Conservation (phyloP, 2,113 vertebrate species). For the Serinus canaria region DNA sequence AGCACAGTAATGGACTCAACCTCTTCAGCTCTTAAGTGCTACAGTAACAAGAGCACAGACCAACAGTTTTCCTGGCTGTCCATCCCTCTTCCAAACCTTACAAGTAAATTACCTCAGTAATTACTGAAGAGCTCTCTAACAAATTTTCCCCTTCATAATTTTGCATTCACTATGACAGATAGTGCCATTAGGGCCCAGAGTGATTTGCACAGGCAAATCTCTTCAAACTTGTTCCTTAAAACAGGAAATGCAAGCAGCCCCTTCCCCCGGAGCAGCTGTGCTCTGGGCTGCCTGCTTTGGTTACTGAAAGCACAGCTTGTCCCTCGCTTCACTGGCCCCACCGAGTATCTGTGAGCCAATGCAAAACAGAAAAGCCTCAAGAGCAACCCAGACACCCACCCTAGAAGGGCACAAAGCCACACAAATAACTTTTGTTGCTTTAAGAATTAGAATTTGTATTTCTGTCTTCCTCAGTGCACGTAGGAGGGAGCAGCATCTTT, state of each 20-base stretch:
- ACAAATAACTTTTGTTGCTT: neutral
- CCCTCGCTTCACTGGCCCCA: neutral
- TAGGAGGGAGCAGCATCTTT: neutral
- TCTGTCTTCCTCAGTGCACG: rapidly evolving
- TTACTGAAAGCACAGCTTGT: neutral
- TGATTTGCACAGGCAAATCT: neutral
- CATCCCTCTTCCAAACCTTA: neutral
- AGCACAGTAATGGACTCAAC: neutral
- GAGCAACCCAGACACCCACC: neutral
- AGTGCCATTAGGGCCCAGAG: neutral
- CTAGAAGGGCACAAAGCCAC: neutral
- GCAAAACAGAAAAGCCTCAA: neutral
- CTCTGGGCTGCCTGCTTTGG: neutral
- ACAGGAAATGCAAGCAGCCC: constrained; percentile 7
- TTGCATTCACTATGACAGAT: neutral
- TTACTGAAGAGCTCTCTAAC: neutral
- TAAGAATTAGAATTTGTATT: neutral
- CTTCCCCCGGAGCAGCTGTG: neutral
- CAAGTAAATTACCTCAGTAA: neutral
- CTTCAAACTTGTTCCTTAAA: neutral
- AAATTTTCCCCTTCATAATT: neutral
- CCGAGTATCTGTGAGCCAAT: neutral
- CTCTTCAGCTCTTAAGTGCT: neutral
- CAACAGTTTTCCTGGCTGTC: neutral
- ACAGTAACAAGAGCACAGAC: neutral